phyloP scores from a whole-genome alignment of 2,113 vertebrate genomes.

The Hoplias malabaricus region DNA sequence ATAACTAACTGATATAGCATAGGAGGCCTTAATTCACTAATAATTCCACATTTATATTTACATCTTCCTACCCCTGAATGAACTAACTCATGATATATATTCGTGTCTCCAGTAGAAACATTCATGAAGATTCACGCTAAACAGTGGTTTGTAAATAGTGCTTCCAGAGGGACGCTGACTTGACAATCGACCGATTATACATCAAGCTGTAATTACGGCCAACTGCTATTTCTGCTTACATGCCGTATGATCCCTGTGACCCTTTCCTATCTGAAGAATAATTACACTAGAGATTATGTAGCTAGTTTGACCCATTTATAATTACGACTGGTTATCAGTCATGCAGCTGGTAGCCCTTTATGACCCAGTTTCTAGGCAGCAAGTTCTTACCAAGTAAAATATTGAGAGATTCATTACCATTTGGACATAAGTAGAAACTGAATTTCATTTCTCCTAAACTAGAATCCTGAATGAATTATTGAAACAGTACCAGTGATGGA shows the following conservation, averaged over 20 bases:
- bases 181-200: conserved; percentile 25
- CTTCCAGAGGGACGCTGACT: conserved; percentile 9
- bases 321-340: conserved; percentile 30
- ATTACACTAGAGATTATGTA: conserved; percentile 31
- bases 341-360: conserved; percentile 28
- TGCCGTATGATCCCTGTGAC: neutral
- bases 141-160: neutral
- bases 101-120: neutral
- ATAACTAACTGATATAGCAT: neutral
- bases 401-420: neutral
- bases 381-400: conserved; percentile 18
- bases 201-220: conserved; percentile 35
- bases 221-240: conserved; percentile 13
- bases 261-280: conserved; percentile 42
- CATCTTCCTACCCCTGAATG: neutral
- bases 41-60: neutral
- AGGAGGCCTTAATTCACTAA: neutral
- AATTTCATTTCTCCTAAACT: neutral
- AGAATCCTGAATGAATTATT: neutral
- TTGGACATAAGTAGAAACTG: neutral
- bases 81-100: neutral
- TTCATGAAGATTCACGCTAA: neutral
- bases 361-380: conserved; percentile 13
- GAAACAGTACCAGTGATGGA: no score
- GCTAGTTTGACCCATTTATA: conserved; percentile 37